A percentile compares a stretch with the other conserved stretches of the same genome.
phyloP scores from a whole-genome alignment of 2,797 vertebrate genomes.

The Myiotriccus ornatus region DNA sequence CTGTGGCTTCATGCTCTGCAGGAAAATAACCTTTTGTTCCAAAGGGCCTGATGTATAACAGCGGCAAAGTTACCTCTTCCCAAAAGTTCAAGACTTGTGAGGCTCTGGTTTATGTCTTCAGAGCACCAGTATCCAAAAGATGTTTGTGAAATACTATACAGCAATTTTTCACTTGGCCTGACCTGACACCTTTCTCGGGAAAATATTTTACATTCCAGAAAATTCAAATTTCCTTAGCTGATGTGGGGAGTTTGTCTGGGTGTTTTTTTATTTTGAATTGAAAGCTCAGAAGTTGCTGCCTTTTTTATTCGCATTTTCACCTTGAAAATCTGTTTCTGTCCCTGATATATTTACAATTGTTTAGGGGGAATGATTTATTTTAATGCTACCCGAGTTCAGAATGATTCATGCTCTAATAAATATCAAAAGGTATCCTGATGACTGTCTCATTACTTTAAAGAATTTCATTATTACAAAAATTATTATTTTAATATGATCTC shows the following conservation, averaged over 20 bases:
- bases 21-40: background rate
- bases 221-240: background rate
- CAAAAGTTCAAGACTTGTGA: background rate
- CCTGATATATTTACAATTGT: background rate
- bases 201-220: background rate
- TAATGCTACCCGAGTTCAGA: background rate
- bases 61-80: background rate
- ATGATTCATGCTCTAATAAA: background rate
- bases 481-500: background rate
- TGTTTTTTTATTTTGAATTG: background rate
- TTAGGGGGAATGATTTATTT: background rate
- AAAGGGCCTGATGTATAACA: background rate
- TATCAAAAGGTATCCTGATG: background rate
- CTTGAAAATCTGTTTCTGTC: background rate
- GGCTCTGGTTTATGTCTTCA: background rate
- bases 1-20: background rate
- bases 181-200: background rate
- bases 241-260: background rate
- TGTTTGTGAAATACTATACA: background rate
- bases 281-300: background rate
- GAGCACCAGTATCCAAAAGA: background rate
- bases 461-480: background rate
- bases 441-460: background rate
- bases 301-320: background rate
- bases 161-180: background rate